Percentiles rank a stretch among this genome's conserved stretches.
Conservation (phyloP, 2,888 invertebrate genomes). For the Acanthosepion lycidas region DNA sequence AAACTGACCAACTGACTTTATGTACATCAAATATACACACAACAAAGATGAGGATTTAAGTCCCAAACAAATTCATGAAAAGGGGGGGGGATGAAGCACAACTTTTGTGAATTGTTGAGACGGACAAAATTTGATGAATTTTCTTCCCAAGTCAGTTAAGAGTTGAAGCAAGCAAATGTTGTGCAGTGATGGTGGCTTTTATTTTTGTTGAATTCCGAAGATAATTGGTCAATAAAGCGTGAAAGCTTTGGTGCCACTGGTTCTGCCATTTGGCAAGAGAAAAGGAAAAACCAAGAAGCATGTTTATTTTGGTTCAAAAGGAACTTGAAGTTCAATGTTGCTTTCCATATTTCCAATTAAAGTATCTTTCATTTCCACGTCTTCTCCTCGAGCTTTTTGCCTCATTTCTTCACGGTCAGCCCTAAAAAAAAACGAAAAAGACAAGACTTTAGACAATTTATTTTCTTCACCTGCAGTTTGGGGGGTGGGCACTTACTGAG, state of each 20-base stretch:
- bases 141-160: too few species aligned
- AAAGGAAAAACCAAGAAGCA: not conserved
- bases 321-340: constrained; percentile 33
- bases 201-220: not conserved
- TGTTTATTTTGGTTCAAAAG: not conserved
- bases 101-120: too few species aligned
- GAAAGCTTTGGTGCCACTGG: not conserved
- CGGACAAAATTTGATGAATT: too few species aligned
- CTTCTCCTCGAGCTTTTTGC: constrained; percentile 54
- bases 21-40: not conserved
- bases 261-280: not conserved
- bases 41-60: not conserved
- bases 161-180: not conserved
- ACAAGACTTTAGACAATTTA: not conserved
- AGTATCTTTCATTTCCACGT: constrained; percentile 61
- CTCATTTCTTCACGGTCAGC: constrained; percentile 62
- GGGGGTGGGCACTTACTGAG: too few species aligned
- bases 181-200: not conserved
- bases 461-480: too few species aligned
- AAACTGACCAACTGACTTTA: not conserved
- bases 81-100: too few species aligned
- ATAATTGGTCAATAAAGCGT: not conserved
- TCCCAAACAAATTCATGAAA: not conserved
- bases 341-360: constrained; percentile 52
- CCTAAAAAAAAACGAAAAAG: constrained; percentile 51